Evolutionary conservation across 2,113 vertebrate species (phyloP).

Genomic region (Xenopus tropicalis): DNA sequence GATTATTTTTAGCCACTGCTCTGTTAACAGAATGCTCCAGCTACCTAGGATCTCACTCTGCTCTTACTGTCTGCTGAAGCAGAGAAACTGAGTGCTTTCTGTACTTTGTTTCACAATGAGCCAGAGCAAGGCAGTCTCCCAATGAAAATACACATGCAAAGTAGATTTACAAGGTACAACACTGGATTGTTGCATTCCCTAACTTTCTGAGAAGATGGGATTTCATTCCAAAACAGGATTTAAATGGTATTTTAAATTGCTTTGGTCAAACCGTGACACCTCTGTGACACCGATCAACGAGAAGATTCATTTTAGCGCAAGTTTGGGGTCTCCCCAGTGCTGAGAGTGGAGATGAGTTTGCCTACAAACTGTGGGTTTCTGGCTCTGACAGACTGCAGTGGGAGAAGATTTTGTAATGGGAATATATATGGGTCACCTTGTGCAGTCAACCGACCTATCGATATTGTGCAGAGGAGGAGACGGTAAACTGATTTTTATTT

Average conservation of each 20-base stretch:
- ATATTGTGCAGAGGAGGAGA: slow-evolving; percentile 70
- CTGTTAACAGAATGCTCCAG: background rate
- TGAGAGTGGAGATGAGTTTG: slow-evolving; percentile 62
- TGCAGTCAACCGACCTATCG: slow-evolving; percentile 72
- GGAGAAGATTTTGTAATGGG: slow-evolving; percentile 44
- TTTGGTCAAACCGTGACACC: background rate
- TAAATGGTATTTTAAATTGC: background rate
- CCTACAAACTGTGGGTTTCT: slow-evolving; percentile 62
- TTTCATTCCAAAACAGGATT: background rate
- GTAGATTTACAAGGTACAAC: background rate
- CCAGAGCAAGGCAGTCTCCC: background rate
- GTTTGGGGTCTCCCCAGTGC: background rate
- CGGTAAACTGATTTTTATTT: slow-evolving; percentile 58
- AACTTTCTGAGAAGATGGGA: slow-evolving; percentile 13
- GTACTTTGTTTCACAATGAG: background rate
- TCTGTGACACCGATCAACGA: background rate
- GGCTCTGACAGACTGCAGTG: slow-evolving; percentile 51
- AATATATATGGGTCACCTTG: slow-evolving; percentile 66
- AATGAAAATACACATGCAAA: background rate
- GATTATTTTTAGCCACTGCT: background rate
- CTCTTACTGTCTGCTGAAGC: background rate
- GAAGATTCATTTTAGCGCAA: background rate
- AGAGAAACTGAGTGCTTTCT: background rate
- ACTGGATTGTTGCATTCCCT: background rate
- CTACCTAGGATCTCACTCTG: background rate